Evolutionary conservation across 2,797 vertebrate species (phyloP), one percentile per base, ranked within the genome.

Genomic region (Naso thynnoides): DNA sequence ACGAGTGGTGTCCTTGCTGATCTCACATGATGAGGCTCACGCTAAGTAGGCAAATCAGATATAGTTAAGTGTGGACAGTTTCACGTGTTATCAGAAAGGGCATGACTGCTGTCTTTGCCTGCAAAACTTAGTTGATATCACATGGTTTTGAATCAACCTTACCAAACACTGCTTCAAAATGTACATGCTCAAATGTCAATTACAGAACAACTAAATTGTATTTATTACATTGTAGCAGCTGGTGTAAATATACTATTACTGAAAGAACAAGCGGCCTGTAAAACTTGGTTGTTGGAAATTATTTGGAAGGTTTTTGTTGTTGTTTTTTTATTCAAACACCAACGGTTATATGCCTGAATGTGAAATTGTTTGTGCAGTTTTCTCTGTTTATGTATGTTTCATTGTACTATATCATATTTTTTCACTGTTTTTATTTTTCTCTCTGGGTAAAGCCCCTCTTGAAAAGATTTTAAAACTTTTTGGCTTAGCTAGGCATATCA

Each of bases 41-140:
- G 88, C 88, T 91, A 92, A 93, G 88, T 82, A 88, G 85, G 85
- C 82, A 84, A 86, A 87, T 93, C 88, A 86, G 79, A 86, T 59
- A 71, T 63, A 62, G 76, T 88, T 86, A 85, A 84, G 74, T 74
- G 85, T 83, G 78, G 70, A 86, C 78, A 70, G 57, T 81, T 85
- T 82, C 70, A 59, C 59, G 23, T 58, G 60, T 79, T 86, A 84
- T 86, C 79, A 69, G 83, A 57, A 53, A 38, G 24, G 73, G 50
- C 76, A 8, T 67, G 71, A 69, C 62, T 31, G 69, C 53, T 62
- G 61, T 63, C 33, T 2, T 41, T 33, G 60, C 56, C 47, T 9
- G 61, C 14, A 50, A 23, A 69, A 38, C 72, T 73, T 55, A 23
- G 23, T 8, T n/a, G 24, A 75, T 49, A 39, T 59, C 38, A 31